phyloP scores from a whole-genome alignment of 2,797 vertebrate genomes.

The Lutjanus argentimaculatus region DNA sequence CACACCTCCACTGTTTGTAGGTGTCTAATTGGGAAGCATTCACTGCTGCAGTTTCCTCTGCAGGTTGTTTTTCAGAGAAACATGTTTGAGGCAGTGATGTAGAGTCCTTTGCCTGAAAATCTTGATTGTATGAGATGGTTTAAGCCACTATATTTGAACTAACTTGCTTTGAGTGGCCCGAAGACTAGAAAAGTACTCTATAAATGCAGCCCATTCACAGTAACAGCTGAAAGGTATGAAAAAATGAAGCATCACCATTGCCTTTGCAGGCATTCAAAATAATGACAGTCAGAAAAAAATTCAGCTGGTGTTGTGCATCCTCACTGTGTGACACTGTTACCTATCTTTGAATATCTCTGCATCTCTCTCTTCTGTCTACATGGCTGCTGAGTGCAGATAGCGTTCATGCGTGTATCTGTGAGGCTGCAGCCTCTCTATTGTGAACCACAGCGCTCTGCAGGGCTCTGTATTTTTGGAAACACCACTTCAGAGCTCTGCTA shows the following conservation, averaged over 20 bases:
- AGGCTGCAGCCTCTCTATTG: constrained; percentile 43
- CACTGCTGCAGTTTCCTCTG: background rate
- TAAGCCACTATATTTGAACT: too few relatives aligned
- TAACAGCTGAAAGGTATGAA: background rate
- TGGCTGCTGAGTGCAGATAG: constrained; percentile 46
- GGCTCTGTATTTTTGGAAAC: constrained; percentile 69
- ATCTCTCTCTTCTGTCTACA: constrained; percentile 41
- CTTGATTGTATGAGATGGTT: too few relatives aligned
- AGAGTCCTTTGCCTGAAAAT: background rate
- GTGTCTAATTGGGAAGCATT: constrained; percentile 5
- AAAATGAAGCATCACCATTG: background rate
- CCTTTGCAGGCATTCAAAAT: background rate
- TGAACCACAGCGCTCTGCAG: constrained; percentile 37
- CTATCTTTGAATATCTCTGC: background rate
- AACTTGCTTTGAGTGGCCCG: too few relatives aligned
- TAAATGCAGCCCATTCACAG: too few relatives aligned
- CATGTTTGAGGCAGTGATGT: too few relatives aligned
- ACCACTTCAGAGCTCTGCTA: constrained; percentile 43
- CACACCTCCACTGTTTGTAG: constrained; percentile 5
- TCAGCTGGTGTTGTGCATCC: background rate
- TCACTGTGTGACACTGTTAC: background rate
- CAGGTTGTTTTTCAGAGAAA: background rate
- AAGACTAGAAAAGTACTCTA: too few relatives aligned
- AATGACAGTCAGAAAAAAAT: background rate
- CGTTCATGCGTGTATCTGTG: constrained; percentile 17